Evolutionary conservation across 2,113 vertebrate species (phyloP).

Genomic region (Poicephalus meyeri): DNA sequence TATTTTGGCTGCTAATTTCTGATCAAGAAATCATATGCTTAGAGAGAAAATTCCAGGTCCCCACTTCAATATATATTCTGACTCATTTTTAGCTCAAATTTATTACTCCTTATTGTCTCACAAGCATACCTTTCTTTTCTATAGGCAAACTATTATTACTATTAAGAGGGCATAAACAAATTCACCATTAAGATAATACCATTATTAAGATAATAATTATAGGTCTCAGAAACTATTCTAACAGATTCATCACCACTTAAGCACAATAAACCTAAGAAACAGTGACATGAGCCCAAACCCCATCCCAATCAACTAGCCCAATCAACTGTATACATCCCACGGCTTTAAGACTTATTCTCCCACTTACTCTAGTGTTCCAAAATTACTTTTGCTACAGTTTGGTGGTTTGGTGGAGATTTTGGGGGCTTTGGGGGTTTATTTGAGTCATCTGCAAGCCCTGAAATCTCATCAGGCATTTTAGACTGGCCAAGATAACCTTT

Average conservation of each 20-base stretch:
- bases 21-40: not conserved
- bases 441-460: not conserved
- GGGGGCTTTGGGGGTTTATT: not conserved
- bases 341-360: not conserved
- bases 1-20: not conserved
- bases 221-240: not conserved
- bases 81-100: not conserved
- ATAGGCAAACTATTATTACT: not conserved
- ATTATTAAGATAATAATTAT: not conserved
- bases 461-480: constrained; percentile 3
- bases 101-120: not conserved
- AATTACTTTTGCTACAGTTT: not conserved
- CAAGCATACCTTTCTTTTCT: not conserved
- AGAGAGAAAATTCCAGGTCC: not conserved
- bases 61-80: not conserved
- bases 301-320: not conserved
- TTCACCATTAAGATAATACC: not conserved
- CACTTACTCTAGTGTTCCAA: not conserved
- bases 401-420: not conserved
- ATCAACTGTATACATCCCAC: not conserved
- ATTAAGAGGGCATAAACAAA: not conserved
- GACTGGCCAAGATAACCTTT: not conserved
- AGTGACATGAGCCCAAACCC: not conserved
- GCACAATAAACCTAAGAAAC: not conserved
- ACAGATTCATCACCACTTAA: not conserved